Conservation (phyloP, 2,113 vertebrate species). For the Phalacrocorax carbo region DNA sequence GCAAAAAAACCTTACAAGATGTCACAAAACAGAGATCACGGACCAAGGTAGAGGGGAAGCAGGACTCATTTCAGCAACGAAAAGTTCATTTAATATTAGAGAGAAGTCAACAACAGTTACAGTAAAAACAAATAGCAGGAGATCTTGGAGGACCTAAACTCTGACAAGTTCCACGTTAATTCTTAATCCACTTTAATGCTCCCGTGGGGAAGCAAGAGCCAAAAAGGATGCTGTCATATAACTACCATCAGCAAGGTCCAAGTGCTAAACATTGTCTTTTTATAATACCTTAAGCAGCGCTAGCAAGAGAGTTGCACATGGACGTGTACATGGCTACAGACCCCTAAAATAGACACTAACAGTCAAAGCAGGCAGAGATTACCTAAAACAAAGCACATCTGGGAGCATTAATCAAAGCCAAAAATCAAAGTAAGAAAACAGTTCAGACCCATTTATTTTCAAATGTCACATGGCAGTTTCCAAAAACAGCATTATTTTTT, state of each 20-base stretch:
- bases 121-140: conserved; percentile 37
- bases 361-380: not conserved
- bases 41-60: not conserved
- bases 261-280: not conserved
- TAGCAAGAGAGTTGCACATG: not conserved
- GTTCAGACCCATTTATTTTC: not conserved
- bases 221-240: not conserved
- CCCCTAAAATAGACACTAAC: not conserved
- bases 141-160: not conserved
- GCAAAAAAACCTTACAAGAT: not conserved
- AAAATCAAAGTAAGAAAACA: conserved; percentile 4
- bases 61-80: not conserved
- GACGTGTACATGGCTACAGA: not conserved
- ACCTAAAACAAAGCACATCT: not conserved
- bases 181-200: not conserved
- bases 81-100: conserved; percentile 38
- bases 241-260: not conserved
- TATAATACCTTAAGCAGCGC: rapidly evolving
- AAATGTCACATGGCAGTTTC: not conserved
- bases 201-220: not conserved
- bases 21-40: not conserved
- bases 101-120: conserved; percentile 13
- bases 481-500: not conserved
- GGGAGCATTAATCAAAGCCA: conserved; percentile 10
- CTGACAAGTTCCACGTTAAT: not conserved